Conservation (phyloP, 2,888 invertebrate species). For the Rhopalosiphum nymphaeae region DNA sequence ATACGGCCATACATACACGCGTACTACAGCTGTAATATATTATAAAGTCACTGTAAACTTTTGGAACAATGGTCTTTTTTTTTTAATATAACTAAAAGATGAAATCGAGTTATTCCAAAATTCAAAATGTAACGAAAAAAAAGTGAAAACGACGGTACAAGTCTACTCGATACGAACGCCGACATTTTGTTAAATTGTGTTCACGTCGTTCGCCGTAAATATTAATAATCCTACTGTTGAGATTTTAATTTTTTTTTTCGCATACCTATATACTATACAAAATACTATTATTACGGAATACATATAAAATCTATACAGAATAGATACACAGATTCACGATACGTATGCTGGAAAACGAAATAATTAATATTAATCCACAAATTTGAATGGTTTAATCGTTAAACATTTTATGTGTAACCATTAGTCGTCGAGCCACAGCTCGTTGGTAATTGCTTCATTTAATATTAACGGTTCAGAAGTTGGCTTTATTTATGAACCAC, state of each 20-base stretch:
- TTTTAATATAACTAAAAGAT: neutral
- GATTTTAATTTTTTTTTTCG: neutral
- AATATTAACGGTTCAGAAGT: neutral
- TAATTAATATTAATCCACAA: neutral
- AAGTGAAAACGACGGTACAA: neutral
- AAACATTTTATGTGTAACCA: neutral
- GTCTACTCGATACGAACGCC: neutral
- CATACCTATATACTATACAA: neutral
- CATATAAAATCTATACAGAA: no score
- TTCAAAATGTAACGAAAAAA: neutral
- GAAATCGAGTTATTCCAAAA: neutral
- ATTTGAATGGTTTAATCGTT: neutral
- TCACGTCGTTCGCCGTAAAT: neutral
- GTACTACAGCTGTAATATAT: neutral
- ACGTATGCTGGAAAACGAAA: neutral
- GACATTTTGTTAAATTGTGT: neutral
- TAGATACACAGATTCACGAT: neutral
- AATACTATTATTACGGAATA: no score
- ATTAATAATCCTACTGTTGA: neutral
- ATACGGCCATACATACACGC: neutral
- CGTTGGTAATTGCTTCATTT: constrained; percentile 21
- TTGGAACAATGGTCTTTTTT: neutral
- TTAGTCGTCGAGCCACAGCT: neutral
- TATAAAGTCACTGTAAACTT: neutral
- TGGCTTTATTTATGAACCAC: constrained; percentile 42